Conservation (phyloP, 2,797 vertebrate species). For the Delichon dasypus region DNA sequence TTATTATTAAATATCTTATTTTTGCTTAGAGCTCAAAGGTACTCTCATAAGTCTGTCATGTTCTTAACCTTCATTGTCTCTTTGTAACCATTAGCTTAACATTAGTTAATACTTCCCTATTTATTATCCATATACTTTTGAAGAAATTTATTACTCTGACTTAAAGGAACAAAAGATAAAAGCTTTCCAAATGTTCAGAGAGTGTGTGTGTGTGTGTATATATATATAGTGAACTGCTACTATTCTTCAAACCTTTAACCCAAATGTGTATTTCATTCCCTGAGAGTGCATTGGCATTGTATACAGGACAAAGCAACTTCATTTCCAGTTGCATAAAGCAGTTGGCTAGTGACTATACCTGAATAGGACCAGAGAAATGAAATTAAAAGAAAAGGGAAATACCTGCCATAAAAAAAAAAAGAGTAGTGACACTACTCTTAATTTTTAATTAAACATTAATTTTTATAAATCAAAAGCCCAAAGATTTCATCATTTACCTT, state of each 20-base stretch:
- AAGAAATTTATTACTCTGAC: background rate
- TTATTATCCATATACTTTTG: background rate
- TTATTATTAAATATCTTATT: background rate
- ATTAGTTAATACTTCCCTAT: conserved; percentile 1
- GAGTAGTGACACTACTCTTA: background rate
- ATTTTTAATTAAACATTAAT: background rate
- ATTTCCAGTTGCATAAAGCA: background rate
- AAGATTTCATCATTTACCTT: background rate
- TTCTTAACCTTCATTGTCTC: background rate
- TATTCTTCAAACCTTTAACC: background rate
- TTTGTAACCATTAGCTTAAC: conserved; percentile 29
- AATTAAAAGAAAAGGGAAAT: background rate
- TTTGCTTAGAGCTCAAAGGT: background rate
- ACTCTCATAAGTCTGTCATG: background rate
- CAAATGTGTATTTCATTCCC: background rate
- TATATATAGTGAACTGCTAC: background rate
- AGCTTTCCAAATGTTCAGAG: background rate
- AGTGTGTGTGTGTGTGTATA: background rate
- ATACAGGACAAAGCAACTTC: background rate
- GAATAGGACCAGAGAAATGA: background rate
- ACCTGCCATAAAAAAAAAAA: background rate
- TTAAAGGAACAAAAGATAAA: background rate
- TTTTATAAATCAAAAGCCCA: background rate
- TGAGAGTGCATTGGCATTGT: rapidly evolving
- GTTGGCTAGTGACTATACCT: background rate